Evolutionary conservation across 35 echinoderm and acorn worm genomes (phyloP).

Genomic region (Heliocidaris erythrogramma): DNA sequence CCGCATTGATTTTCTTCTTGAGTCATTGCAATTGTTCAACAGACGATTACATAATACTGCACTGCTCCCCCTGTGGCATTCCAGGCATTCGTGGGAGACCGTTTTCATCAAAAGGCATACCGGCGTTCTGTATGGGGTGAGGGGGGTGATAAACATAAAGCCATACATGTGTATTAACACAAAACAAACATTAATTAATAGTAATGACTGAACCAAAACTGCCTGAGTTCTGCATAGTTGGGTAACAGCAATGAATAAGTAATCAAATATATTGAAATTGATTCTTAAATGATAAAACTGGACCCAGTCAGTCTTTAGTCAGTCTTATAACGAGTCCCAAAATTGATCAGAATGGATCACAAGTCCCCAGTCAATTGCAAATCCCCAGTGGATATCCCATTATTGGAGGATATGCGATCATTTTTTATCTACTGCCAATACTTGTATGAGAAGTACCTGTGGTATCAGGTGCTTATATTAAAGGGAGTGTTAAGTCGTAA

Average conservation of each 20-base stretch:
- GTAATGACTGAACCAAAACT: neutral
- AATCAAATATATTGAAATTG: neutral
- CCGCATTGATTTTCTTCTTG: neutral
- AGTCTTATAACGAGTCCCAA: too few species aligned
- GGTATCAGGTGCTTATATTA: neutral
- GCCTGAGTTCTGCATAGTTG: neutral
- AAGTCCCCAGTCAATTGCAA: too few species aligned
- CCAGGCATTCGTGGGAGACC: conserved; percentile 76
- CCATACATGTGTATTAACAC: too few species aligned
- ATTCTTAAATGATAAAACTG: too few species aligned
- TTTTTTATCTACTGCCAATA: neutral
- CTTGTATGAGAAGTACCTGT: neutral
- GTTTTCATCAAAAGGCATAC: conserved; percentile 69
- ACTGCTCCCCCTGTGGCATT: conserved; percentile 75
- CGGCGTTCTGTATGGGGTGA: conserved; percentile 23
- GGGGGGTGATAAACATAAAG: neutral
- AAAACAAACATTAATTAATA: neutral
- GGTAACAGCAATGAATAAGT: neutral
- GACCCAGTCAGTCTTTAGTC: too few species aligned
- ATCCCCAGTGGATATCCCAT: too few species aligned
- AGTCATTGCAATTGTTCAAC: neutral
- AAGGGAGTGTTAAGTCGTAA: too few species aligned
- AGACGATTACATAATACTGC: conserved; percentile 67
- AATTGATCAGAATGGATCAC: too few species aligned
- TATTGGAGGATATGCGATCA: too few species aligned